These are phyloP conservation scores for Agrochola macilenta DNA, from an alignment of 2,888 invertebrate genomes.

Conservation along the genomic window DNA sequence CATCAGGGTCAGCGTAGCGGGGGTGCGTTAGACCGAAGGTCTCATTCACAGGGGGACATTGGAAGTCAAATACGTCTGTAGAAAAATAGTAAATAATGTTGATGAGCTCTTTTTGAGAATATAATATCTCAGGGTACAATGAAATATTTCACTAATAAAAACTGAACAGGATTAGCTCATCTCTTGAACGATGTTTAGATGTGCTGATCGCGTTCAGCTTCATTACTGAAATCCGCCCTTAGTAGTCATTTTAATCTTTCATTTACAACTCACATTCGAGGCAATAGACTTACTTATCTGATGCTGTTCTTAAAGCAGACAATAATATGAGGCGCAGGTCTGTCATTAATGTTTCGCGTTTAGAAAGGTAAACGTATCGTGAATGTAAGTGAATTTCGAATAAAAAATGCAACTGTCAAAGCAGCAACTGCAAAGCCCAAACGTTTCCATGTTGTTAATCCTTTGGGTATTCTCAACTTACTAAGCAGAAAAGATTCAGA, in stretches of 20 bases:
- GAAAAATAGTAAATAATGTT: slow-evolving; percentile 38
- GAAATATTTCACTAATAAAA: too few relatives aligned
- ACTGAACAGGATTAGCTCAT: too few relatives aligned
- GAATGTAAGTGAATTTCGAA: neutral
- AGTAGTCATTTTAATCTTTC: neutral
- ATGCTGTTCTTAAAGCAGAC: neutral
- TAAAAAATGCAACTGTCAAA: neutral
- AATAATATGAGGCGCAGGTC: neutral
- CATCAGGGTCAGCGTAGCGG: slow-evolving; percentile 96
- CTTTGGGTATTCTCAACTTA: neutral
- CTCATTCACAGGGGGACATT: slow-evolving; percentile 95
- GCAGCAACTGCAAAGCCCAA: too few relatives aligned
- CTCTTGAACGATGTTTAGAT: too few relatives aligned
- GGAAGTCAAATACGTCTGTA: slow-evolving; percentile 95
- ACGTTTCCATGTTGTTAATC: neutral
- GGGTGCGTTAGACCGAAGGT: slow-evolving; percentile 94
- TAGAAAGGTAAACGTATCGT: neutral
- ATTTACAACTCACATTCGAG: neutral
- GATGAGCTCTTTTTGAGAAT: neutral
- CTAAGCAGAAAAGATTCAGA: neutral
- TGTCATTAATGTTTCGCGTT: neutral
- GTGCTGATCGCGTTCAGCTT: too few relatives aligned
- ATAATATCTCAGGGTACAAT: neutral
- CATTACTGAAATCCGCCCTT: neutral
- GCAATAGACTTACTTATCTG: neutral